These are phyloP conservation scores for Anas platyrhynchos DNA, from an alignment of 2,113 vertebrate genomes.

Conservation along the genomic window DNA sequence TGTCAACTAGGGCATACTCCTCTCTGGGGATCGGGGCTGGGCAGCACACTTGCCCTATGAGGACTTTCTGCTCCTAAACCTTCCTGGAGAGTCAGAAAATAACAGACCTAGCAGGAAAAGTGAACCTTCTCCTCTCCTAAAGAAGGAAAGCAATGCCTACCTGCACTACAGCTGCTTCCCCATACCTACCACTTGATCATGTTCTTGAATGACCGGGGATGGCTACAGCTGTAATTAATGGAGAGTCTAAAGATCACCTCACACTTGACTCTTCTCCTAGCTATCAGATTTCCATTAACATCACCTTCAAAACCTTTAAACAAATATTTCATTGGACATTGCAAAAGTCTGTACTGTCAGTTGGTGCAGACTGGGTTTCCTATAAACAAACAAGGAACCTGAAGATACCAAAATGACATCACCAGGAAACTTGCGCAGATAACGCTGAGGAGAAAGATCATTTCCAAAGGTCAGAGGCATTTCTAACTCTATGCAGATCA, in stretches of 20 bases:
- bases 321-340: neutral
- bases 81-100: neutral
- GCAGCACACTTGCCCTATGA: neutral
- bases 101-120: neutral
- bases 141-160: neutral
- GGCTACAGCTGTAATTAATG: neutral
- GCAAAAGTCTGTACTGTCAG: neutral
- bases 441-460: neutral
- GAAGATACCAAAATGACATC: neutral
- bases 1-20: too few species aligned
- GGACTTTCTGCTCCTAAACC: neutral
- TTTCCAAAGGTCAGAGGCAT: fast-evolving
- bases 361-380: neutral
- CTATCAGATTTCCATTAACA: neutral
- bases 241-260: neutral
- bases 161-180: neutral
- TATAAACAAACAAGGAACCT: neutral
- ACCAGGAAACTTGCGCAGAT: neutral
- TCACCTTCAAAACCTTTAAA: neutral
- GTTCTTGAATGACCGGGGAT: neutral
- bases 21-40: too few species aligned
- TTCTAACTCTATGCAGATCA: neutral
- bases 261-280: neutral
- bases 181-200: neutral
- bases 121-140: neutral